phyloP scores from a whole-genome alignment of 2,797 vertebrate genomes.

The Tragelaphus eurycerus region DNA sequence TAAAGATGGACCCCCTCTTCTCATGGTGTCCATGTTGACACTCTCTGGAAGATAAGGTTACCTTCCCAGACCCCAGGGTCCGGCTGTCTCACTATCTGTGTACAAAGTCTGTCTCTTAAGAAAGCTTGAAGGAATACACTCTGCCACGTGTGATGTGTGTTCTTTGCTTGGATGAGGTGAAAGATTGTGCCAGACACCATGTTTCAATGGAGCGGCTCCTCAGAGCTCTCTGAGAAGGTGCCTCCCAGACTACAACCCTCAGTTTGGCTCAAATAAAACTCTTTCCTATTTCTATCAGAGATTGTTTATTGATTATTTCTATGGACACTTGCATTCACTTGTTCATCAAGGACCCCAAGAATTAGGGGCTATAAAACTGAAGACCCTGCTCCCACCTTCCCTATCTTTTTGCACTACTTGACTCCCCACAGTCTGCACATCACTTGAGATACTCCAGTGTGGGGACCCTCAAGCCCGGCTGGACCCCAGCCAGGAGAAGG shows the following conservation, averaged over 20 bases:
- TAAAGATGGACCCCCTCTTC: neutral
- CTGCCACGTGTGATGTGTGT: neutral
- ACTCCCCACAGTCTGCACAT: neutral
- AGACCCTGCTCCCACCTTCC: neutral
- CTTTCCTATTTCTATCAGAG: neutral
- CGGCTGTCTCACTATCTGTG: neutral
- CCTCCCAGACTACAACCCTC: neutral
- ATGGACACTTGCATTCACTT: neutral
- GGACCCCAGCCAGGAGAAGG: neutral
- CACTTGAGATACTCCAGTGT: neutral
- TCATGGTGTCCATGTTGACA: neutral
- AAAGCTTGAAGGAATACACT: neutral
- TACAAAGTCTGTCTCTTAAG: neutral
- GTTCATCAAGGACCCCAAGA: neutral
- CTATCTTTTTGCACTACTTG: neutral
- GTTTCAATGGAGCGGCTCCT: neutral
- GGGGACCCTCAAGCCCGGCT: neutral
- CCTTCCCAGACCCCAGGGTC: neutral
- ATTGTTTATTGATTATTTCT: neutral
- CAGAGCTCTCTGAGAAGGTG: neutral
- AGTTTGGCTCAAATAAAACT: neutral
- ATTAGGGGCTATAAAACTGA: neutral
- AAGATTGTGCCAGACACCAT: neutral
- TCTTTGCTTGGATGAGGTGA: neutral
- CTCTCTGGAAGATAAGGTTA: neutral